A percentile compares a stretch with the other conserved stretches of the same genome.
These are phyloP conservation scores for Zeuzera pyrina DNA, from an alignment of 2,888 invertebrate genomes.

Conservation along the genomic window DNA sequence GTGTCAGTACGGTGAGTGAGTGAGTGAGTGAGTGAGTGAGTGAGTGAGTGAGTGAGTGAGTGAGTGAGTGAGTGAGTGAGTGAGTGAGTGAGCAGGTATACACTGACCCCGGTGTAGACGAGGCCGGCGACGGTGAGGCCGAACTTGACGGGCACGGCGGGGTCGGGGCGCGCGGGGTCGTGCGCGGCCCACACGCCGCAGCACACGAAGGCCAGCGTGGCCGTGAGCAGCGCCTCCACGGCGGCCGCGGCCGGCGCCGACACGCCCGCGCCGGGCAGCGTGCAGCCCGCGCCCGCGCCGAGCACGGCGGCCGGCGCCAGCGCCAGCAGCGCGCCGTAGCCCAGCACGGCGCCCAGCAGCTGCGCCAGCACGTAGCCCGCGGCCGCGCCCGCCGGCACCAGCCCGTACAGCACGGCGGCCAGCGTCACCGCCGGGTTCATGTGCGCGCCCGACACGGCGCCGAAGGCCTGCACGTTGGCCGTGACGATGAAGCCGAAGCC, in stretches of 20 bases:
- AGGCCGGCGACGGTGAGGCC: slow-evolving; percentile 51
- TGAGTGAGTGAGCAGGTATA: background rate
- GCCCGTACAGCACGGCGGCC: slow-evolving; percentile 72
- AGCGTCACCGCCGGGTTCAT: slow-evolving; percentile 85
- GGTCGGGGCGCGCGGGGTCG: slow-evolving; percentile 35
- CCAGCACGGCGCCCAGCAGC: slow-evolving; percentile 36
- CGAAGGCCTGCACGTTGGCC: slow-evolving; percentile 62
- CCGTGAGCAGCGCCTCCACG: slow-evolving; percentile 40
- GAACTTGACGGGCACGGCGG: slow-evolving; percentile 41
- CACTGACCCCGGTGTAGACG: slow-evolving; percentile 48
- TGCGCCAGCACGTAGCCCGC: slow-evolving; percentile 39
- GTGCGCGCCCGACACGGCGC: slow-evolving; percentile 83
- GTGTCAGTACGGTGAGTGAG: too few species aligned
- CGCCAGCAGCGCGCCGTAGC: slow-evolving; percentile 34
- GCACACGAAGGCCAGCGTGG: slow-evolving; percentile 34
- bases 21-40: too few species aligned
- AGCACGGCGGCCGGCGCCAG: slow-evolving; percentile 19
- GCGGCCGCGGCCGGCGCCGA: slow-evolving; percentile 20
- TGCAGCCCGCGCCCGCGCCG: slow-evolving; percentile 11
- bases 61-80: background rate
- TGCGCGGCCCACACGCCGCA: slow-evolving; percentile 43
- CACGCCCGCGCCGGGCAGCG: slow-evolving; percentile 23
- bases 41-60: too few species aligned
- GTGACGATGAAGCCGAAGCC: slow-evolving; percentile 51
- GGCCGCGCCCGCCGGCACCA: slow-evolving; percentile 43